Evolutionary conservation across 2,113 vertebrate genomes (phyloP).

Genomic region (Otocyon megalotis): DNA sequence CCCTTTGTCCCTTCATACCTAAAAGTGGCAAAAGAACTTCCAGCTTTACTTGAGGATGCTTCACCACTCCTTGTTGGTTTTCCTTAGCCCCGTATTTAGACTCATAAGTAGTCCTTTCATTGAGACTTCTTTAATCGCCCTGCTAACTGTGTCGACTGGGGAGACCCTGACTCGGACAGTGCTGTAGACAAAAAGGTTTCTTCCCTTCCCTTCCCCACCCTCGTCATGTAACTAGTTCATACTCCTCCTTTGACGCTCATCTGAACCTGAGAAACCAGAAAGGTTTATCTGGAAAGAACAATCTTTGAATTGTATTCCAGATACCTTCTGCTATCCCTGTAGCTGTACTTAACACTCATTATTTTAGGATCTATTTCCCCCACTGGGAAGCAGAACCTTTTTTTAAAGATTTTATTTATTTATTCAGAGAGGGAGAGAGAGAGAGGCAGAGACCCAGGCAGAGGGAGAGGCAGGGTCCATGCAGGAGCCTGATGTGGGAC

Average conservation of each 20-base stretch:
- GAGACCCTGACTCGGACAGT: not conserved
- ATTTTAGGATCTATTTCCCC: conserved; percentile 48
- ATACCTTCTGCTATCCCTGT: conserved; percentile 4
- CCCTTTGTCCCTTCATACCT: not conserved
- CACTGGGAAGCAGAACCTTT: conserved; percentile 27
- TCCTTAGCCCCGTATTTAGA: not conserved
- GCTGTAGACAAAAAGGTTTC: not conserved
- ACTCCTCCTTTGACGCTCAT: not conserved
- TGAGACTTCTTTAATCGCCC: not conserved
- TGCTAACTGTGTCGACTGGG: not conserved
- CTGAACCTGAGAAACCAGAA: conserved; percentile 11
- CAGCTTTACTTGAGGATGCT: not conserved
- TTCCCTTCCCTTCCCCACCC: not conserved
- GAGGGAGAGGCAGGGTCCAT: too few relatives aligned
- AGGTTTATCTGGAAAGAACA: conserved; percentile 32
- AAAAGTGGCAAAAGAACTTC: not conserved
- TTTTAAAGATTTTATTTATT: too few relatives aligned
- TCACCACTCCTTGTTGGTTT: not conserved
- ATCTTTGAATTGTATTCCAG: conserved; percentile 7
- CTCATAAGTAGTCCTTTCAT: not conserved
- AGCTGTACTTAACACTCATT: conserved; percentile 27
- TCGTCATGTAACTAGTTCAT: not conserved
- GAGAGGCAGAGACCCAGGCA: too few relatives aligned
- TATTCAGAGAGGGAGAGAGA: too few relatives aligned
- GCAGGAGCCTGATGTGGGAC: too few relatives aligned